Base-by-base conservation (phyloP, 2,888 invertebrate species). In the Agrochola lota region DNA sequence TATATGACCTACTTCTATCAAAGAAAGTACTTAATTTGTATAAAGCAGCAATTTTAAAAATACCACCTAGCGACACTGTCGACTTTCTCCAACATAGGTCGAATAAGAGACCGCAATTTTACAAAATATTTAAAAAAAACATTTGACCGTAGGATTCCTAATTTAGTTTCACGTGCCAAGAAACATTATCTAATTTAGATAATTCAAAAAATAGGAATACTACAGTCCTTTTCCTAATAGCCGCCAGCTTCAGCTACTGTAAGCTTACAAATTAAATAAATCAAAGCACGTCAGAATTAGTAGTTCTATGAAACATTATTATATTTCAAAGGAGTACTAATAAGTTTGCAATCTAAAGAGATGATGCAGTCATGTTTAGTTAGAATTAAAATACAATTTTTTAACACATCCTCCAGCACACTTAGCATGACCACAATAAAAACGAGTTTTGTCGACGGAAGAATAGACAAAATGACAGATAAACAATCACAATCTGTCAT, bases 241-340 rank as follows among this genome's bases (percentile, higher is more conserved):
- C 88, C 77, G 83, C 86, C 83, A 76, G 70, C 49, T 57, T 15
- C 20, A 74, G 67, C 70, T 52, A 76, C 0, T 23, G 5, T 63
- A 71, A 77, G 12, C 85, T 87, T 85, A 83, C 40, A 76, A 81
- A 83, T 71, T 79, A 87, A 87, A 81, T 85, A 84, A 85, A 87
- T 84, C 84, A 78, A 84, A 87, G 81, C 80, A 81, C 55, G 77
- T 74, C 23, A 67, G 49, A 55, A 78, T 67, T 84, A 87, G 84
- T 85, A 80, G 75, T 75, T 49, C 77, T 72, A 59, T 70, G 72
- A 71, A 84, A 84, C 80, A 74, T 64, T 30, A 17, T 49, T 40
- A 64, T 80, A 79, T 78, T 78, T 66, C 70, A 74, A 59, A 77
- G 81, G 57, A 81, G 74, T 66, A 84, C 86, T 80, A 81, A 80